Evolutionary conservation across 2,113 vertebrate genomes (phyloP).

Genomic region (Ammodytes marinus): DNA sequence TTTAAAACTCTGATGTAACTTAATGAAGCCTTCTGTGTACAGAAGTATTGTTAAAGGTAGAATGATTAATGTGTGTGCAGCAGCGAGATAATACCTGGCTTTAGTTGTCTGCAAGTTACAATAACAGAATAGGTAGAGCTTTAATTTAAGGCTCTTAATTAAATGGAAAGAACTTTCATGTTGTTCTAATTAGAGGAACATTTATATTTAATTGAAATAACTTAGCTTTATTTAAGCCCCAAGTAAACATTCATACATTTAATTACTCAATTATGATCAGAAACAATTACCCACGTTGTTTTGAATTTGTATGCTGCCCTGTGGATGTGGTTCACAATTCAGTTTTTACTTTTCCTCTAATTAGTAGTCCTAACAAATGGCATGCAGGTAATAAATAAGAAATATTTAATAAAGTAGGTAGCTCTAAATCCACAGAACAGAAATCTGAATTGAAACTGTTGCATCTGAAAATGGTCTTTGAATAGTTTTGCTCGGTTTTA

Average conservation of each 20-base stretch:
- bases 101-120: neutral
- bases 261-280: neutral
- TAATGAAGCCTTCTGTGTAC: conserved; percentile 18
- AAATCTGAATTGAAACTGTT: neutral
- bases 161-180: neutral
- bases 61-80: neutral
- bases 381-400: neutral
- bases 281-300: neutral
- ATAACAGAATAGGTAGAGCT: neutral
- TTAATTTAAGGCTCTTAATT: neutral
- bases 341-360: neutral
- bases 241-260: neutral
- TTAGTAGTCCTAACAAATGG: too few species aligned
- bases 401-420: too few species aligned
- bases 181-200: neutral
- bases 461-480: neutral
- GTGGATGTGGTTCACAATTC: neutral
- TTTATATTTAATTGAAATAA: neutral
- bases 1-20: conserved; percentile 8
- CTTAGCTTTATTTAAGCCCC: neutral
- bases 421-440: neutral
- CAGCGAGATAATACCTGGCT: neutral
- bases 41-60: neutral
- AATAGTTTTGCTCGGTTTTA: too few species aligned
- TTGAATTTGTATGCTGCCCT: neutral